Base-by-base conservation (phyloP, 2,797 vertebrate genomes). In the Halcyon chelicuti region DNA sequence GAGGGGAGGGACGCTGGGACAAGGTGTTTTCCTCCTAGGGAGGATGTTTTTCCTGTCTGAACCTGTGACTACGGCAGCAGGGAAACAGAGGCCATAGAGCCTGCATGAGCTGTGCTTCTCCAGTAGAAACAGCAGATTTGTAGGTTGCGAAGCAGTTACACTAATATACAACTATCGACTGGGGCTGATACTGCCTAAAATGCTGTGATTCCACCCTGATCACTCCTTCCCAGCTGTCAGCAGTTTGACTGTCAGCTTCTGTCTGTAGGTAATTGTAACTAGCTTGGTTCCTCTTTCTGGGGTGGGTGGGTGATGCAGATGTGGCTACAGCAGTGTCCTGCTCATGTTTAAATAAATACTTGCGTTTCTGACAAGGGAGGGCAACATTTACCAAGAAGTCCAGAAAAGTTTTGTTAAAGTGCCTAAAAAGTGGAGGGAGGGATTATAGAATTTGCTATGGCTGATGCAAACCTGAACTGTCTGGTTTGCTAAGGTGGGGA, bases 1-100 rank as follows among this genome's bases (percentile, higher is more conserved):
- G 73, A 79, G 90, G 73, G 78, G 44, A 80, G 82, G 39, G 31
- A 63, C 3, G 3, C 66, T 70, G 68, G 49, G 77, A 66, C 54
- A 91, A 93, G 73, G 31, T 88, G 39, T 78, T 88, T 95, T 94
- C 65, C 72, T 94, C 20, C 28, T 47, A 22, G 66, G 65, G 61
- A 81, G 70, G 51, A 81, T 93, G 47, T 84, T 91, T 88, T 88
- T 93, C 25, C n/a, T 9, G 1, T 90, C 65, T 67, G 29, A 90
- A 83, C 39, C 54, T 68, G 11, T 86, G 62, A 74, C 54, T 72
- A 31, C 49, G 65, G 23, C n/a, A 89, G 57, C 74, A 76, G 85
- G 82, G 65, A 84, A 87, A 39, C 4, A 33, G 39, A 88, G 31
- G 22, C 33, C 0, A 2, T 14, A 63, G 28, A 90, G 31, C 33